phyloP scores from a whole-genome alignment of 2,797 vertebrate genomes.

The Lepus oiostolus region DNA sequence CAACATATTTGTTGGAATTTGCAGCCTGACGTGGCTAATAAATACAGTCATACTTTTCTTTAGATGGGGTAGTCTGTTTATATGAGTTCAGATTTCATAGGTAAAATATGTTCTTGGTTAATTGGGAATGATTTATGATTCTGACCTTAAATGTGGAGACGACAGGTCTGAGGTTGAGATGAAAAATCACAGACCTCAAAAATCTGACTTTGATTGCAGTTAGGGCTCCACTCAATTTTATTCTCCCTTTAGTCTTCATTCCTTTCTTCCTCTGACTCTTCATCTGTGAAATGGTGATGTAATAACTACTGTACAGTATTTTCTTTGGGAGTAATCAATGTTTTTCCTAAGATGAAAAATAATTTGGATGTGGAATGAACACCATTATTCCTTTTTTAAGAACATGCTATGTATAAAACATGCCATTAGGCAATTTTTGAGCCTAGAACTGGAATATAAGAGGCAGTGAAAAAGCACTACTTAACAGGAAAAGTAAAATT shows the following conservation, averaged over 20 bases:
- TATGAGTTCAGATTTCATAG: neutral
- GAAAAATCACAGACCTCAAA: neutral
- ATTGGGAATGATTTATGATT: neutral
- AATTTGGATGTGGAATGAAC: constrained; percentile 14
- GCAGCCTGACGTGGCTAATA: neutral
- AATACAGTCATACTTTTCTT: neutral
- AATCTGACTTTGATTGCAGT: neutral
- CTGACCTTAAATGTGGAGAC: neutral
- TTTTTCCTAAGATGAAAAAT: constrained; percentile 68
- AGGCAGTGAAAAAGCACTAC: neutral
- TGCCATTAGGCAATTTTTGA: constrained; percentile 44
- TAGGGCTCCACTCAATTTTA: neutral
- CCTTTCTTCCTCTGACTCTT: neutral
- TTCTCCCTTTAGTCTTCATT: neutral
- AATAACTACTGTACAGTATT: neutral
- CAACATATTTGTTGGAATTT: neutral
- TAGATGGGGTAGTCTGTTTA: neutral
- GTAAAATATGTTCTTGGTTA: neutral
- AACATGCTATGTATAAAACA: constrained; percentile 51
- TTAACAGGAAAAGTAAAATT: neutral
- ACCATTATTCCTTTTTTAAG: constrained; percentile 65
- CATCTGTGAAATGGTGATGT: constrained; percentile 19
- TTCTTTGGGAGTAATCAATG: constrained; percentile 54
- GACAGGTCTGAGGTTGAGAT: neutral
- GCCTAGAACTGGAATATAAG: neutral